Percentiles rank a stretch among this genome's conserved stretches.
phyloP scores from a whole-genome alignment of 2,888 invertebrate species.

The Heliconius ethilla region DNA sequence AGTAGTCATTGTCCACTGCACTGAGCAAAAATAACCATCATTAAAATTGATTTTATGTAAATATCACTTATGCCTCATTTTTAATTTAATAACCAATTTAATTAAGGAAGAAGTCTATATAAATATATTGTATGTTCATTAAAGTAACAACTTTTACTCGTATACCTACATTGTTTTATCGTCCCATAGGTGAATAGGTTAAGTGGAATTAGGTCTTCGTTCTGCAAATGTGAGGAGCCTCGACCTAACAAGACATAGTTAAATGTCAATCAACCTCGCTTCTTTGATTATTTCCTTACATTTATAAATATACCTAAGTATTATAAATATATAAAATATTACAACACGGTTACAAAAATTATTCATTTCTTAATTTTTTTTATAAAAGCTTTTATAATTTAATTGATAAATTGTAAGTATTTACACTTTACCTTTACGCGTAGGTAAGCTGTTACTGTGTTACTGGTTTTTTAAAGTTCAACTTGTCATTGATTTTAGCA shows the following conservation, averaged over 20 bases:
- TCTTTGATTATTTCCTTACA: conserved; percentile 31
- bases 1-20: background rate
- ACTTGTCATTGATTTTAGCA: too few species aligned
- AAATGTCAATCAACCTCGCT: conserved; percentile 48
- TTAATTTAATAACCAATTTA: background rate
- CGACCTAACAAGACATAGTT: conserved; percentile 46
- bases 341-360: background rate
- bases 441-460: too few species aligned
- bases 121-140: background rate
- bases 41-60: too few species aligned
- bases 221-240: conserved; percentile 49
- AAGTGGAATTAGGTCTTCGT: conserved; percentile 49
- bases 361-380: background rate
- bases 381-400: background rate
- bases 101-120: background rate
- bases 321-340: background rate
- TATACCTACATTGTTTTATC: conserved; percentile 20
- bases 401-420: background rate
- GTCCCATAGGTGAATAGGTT: conserved; percentile 46
- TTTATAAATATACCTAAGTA: background rate
- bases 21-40: background rate
- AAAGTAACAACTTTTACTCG: conserved; percentile 20
- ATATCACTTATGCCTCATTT: background rate
- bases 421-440: background rate
- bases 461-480: too few species aligned